These are phyloP conservation scores for Notolabrus celidotus DNA, from an alignment of 2,797 vertebrate genomes.

Conservation along the genomic window DNA sequence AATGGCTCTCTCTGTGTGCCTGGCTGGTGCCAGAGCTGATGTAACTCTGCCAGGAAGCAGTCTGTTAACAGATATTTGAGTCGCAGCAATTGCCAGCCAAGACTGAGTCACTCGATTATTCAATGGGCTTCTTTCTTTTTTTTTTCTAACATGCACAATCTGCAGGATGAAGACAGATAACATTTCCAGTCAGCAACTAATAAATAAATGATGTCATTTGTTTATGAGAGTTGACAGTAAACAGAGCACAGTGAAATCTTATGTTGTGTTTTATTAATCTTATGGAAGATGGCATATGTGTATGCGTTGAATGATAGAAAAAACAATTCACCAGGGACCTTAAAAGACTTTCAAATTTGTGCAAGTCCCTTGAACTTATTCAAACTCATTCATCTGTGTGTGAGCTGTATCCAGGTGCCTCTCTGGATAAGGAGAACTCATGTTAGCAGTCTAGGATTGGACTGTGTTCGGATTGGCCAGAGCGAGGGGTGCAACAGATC, in stretches of 20 bases:
- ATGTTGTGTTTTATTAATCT: slow-evolving; percentile 25
- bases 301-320: background rate
- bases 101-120: slow-evolving; percentile 72
- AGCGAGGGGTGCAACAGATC: background rate
- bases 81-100: slow-evolving; percentile 74
- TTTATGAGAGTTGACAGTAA: slow-evolving; percentile 12
- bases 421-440: too few species aligned
- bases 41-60: slow-evolving; percentile 85
- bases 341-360: background rate
- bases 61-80: slow-evolving; percentile 83
- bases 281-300: background rate
- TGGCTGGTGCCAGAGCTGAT: slow-evolving; percentile 83
- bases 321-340: background rate
- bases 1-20: slow-evolving; percentile 81
- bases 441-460: too few species aligned
- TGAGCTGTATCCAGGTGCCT: too few species aligned
- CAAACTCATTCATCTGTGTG: too few species aligned
- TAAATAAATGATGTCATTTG: slow-evolving; percentile 54
- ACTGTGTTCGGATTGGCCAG: background rate
- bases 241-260: background rate
- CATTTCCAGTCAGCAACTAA: slow-evolving; percentile 48
- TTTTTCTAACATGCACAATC: slow-evolving; percentile 11
- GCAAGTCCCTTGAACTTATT: too few species aligned
- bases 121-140: slow-evolving; percentile 47
- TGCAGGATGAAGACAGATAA: slow-evolving; percentile 35